These are phyloP conservation scores for Bucorvus abyssinicus DNA, from an alignment of 2,797 vertebrate genomes.

Conservation along the genomic window DNA sequence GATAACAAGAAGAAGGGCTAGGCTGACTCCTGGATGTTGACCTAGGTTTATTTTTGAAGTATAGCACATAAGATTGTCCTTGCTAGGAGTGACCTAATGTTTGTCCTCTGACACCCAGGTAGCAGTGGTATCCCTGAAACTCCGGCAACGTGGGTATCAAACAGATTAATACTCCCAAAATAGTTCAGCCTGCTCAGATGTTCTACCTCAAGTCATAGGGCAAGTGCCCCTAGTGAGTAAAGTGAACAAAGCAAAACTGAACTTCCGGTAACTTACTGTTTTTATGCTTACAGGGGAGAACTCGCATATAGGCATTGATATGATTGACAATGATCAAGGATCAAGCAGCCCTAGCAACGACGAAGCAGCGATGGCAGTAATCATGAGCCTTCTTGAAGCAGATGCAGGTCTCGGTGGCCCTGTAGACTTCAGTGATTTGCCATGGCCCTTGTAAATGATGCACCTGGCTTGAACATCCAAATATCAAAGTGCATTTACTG, in stretches of 20 bases:
- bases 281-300: slow-evolving; percentile 83
- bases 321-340: slow-evolving; percentile 92
- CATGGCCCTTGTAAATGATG: slow-evolving; percentile 92
- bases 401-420: slow-evolving; percentile 96
- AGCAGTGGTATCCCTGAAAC: too few relatives aligned
- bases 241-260: neutral
- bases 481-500: slow-evolving; percentile 79
- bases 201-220: rapidly evolving
- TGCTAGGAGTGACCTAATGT: neutral
- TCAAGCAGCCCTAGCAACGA: slow-evolving; percentile 98
- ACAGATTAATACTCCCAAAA: neutral
- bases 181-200: neutral
- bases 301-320: slow-evolving; percentile 92
- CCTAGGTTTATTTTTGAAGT: neutral
- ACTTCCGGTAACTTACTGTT: neutral
- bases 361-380: slow-evolving; percentile 98
- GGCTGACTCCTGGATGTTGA: neutral
- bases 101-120: neutral
- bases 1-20: neutral
- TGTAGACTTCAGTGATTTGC: slow-evolving; percentile 98
- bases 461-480: slow-evolving; percentile 50
- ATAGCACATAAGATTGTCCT: rapidly evolving
- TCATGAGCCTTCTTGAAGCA: slow-evolving; percentile 98
- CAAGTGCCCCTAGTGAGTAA: rapidly evolving
- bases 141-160: neutral